Conservation (phyloP, 1,140 invertebrate genomes). For the Scaptomyza hsui region DNA sequence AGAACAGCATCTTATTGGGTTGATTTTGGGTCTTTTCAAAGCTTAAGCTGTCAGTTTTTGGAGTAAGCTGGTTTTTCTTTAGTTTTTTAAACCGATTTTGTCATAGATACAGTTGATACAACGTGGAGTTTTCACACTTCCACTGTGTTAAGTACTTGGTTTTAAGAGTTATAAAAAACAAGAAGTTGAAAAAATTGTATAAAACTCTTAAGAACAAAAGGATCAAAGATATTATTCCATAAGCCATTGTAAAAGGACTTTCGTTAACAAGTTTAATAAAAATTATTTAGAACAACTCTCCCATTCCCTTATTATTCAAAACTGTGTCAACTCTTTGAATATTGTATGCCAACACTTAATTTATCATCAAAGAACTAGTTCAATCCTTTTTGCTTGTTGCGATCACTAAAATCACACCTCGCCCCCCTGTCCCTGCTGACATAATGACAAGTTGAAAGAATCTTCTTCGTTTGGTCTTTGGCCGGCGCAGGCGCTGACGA, state of each 20-base stretch:
- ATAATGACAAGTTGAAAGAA: slow-evolving; percentile 67
- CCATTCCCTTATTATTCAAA: slow-evolving; percentile 21
- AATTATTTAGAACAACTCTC: slow-evolving; percentile 4
- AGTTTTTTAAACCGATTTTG: not conserved
- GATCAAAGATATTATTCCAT: not conserved
- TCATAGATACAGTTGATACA: not conserved
- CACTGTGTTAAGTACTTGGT: too few species aligned
- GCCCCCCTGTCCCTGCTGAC: not conserved
- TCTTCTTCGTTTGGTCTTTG: slow-evolving; percentile 59
- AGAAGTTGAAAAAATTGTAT: not conserved
- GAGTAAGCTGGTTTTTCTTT: too few species aligned
- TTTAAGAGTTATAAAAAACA: not conserved
- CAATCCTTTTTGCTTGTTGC: slow-evolving; percentile 6
- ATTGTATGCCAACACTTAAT: slow-evolving; percentile 33
- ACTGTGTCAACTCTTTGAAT: slow-evolving; percentile 51
- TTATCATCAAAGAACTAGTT: slow-evolving; percentile 15
- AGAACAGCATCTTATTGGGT: not conserved
- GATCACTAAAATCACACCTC: slow-evolving; percentile 50
- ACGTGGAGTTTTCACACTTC: too few species aligned
- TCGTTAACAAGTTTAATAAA: not conserved
- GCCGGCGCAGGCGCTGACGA: slow-evolving; percentile 53
- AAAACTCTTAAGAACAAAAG: not conserved
- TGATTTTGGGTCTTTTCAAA: not conserved
- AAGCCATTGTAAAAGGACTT: not conserved
- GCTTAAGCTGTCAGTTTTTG: slow-evolving; percentile 8